phyloP scores from a whole-genome alignment of 2,888 invertebrate species.

The Meteorus colon region DNA sequence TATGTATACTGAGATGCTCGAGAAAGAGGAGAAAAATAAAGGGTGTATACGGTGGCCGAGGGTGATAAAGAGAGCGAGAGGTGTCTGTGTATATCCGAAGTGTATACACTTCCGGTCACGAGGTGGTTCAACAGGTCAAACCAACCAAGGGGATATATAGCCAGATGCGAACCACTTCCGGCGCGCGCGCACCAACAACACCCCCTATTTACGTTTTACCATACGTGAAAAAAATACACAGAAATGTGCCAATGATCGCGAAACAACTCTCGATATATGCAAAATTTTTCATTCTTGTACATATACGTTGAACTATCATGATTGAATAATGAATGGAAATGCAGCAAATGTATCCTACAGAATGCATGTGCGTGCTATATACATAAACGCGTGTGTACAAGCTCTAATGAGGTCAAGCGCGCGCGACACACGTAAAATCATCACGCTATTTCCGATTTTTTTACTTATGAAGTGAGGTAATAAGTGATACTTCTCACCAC shows the following conservation, averaged over 20 bases:
- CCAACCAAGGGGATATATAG: constrained; percentile 64
- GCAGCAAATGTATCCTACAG: neutral
- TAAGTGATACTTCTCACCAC: constrained; percentile 44
- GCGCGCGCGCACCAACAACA: constrained; percentile 52
- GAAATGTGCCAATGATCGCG: neutral
- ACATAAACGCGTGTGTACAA: constrained; percentile 28
- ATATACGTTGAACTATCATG: no score
- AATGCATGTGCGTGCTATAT: neutral
- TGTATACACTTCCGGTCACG: constrained; percentile 72
- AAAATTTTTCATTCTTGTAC: neutral
- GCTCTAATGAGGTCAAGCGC: constrained; percentile 50
- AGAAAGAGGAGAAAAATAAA: neutral
- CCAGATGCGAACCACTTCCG: constrained; percentile 73
- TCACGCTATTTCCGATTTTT: constrained; percentile 56
- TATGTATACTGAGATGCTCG: neutral
- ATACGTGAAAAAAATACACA: neutral
- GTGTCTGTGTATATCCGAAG: constrained; percentile 53
- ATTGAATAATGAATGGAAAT: neutral
- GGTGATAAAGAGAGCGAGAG: constrained; percentile 3
- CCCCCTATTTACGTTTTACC: constrained; percentile 45
- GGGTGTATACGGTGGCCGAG: constrained; percentile 4
- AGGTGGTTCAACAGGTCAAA: constrained; percentile 74
- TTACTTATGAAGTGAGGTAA: no score
- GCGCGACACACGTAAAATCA: constrained; percentile 55
- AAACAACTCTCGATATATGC: constrained; percentile 20